Conservation (phyloP, 1,140 invertebrate species). For the Lutraria rhynchaena region DNA sequence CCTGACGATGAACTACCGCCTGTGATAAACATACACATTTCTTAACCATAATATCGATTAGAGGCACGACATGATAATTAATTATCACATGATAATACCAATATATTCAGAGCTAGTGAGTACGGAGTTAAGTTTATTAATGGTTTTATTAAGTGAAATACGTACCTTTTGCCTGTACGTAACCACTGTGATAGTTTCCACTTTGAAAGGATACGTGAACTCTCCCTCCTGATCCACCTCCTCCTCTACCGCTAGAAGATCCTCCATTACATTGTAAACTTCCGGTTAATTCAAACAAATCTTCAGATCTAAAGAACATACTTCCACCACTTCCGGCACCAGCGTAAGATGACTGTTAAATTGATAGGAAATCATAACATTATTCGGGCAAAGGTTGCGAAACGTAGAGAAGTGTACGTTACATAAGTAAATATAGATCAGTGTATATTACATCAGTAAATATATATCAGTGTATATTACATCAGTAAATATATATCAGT, state of each 20-base stretch:
- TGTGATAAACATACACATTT: background rate
- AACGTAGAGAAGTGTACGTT: too few relatives aligned
- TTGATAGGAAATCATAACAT: too few relatives aligned
- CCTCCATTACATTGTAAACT: constrained; percentile 69
- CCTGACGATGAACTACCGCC: constrained; percentile 42
- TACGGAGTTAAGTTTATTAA: too few relatives aligned
- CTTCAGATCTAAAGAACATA: constrained; percentile 58
- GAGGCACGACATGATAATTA: background rate
- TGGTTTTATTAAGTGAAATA: background rate
- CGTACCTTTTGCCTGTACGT: constrained; percentile 68
- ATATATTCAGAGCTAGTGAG: too few relatives aligned
- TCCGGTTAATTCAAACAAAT: constrained; percentile 58
- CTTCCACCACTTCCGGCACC: constrained; percentile 74
- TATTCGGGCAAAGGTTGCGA: too few relatives aligned
- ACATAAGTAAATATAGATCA: too few relatives aligned
- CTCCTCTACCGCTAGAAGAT: constrained; percentile 51
- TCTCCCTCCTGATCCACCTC: constrained; percentile 72
- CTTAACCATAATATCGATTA: background rate
- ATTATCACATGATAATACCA: too few relatives aligned
- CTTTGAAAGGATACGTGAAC: constrained; percentile 60
- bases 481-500: too few relatives aligned
- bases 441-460: too few relatives aligned
- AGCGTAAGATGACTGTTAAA: constrained; percentile 59
- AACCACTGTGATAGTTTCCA: constrained; percentile 66
- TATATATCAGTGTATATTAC: too few relatives aligned